Percentiles rank a stretch among this genome's conserved stretches.
These are phyloP conservation scores for Neoseiulus cucumeris DNA, from an alignment of 1,140 invertebrate genomes.

Conservation along the genomic window DNA sequence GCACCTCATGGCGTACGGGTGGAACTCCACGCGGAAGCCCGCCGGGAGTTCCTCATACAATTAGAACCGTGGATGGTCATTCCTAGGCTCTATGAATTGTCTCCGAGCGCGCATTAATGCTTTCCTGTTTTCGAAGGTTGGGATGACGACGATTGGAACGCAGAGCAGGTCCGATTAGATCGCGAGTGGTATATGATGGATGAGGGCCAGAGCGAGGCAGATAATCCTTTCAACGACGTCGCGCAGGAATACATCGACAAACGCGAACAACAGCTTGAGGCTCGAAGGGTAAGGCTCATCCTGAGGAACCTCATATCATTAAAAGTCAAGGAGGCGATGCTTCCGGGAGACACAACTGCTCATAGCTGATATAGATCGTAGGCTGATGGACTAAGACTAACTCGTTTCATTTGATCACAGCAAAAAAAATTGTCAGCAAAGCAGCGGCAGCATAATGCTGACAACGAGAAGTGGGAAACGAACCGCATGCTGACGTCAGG, in stretches of 20 bases:
- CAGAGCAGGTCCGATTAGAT: constrained; percentile 77
- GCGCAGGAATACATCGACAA: constrained; percentile 73
- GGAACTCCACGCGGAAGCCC: constrained; percentile 12
- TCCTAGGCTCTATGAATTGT: too few relatives aligned
- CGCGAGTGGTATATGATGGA: constrained; percentile 92
- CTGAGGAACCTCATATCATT: too few relatives aligned
- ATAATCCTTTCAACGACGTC: constrained; percentile 72
- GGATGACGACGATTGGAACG: constrained; percentile 64
- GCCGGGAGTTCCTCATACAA: constrained; percentile 6
- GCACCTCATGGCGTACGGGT: not conserved
- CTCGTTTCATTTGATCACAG: too few relatives aligned
- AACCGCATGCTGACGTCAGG: constrained; percentile 93
- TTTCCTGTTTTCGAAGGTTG: constrained; percentile 27
- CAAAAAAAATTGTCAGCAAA: constrained; percentile 23
- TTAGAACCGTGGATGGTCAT: constrained; percentile 11
- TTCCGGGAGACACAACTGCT: too few relatives aligned
- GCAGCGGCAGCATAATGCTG: constrained; percentile 29
- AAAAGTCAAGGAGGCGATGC: too few relatives aligned
- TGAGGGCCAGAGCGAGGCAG: constrained; percentile 76
- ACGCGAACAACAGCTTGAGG: constrained; percentile 75
- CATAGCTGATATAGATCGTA: too few relatives aligned
- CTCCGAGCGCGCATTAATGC: not conserved
- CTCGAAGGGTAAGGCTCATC: constrained; percentile 23
- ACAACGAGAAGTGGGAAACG: constrained; percentile 95
- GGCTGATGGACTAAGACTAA: too few relatives aligned